Conservation (phyloP, 2,888 invertebrate species). For the Stenurella melanura region DNA sequence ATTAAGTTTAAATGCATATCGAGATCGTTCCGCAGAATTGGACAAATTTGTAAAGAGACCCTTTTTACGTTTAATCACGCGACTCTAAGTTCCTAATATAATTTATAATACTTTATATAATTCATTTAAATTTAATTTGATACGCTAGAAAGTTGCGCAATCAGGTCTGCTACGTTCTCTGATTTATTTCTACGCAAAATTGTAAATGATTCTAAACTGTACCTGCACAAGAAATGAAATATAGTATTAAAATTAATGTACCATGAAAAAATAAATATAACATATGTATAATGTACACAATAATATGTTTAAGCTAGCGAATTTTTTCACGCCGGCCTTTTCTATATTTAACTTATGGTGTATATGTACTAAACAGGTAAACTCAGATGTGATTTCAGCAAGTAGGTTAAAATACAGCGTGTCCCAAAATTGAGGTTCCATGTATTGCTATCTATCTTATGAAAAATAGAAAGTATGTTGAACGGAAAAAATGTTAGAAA, state of each 20-base stretch:
- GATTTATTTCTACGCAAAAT: neutral
- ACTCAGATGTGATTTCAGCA: no score
- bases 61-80: conserved; percentile 10
- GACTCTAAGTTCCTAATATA: conserved; percentile 23
- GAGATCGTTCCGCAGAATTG: conserved; percentile 25
- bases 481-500: no score
- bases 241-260: neutral
- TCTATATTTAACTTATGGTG: no score
- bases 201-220: conserved; percentile 1
- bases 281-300: neutral
- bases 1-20: conserved; percentile 37
- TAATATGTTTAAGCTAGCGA: neutral
- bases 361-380: no score
- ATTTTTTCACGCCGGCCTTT: no score
- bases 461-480: no score
- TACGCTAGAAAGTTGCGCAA: conserved; percentile 8
- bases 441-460: no score
- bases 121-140: conserved; percentile 38
- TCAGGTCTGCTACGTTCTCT: neutral
- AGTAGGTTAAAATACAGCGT: no score
- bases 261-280: neutral
- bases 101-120: conserved; percentile 40
- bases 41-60: conserved; percentile 24
- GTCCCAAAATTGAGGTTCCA: no score
- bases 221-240: neutral